Base-by-base conservation (phyloP, 2,888 invertebrate species). In the Synanthedon tipuliformis region DNA sequence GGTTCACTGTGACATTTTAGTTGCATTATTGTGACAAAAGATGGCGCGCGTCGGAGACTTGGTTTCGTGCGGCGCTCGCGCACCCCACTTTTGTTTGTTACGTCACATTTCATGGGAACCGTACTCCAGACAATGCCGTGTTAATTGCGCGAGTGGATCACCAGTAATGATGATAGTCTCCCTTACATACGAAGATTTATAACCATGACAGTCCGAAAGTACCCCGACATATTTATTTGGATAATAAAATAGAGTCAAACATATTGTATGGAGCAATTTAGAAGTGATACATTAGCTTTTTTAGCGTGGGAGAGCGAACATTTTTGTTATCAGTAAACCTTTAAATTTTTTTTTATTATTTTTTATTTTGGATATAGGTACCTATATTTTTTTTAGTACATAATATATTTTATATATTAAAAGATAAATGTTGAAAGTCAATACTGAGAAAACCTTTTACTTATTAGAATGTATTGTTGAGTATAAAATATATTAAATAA, bases 101-200 rank as follows among this genome's bases (percentile, higher is more conserved):
- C 69, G 67, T 66, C 64, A 66, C 70, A 78, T 78, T 81, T 86
- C 85, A 87, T 87, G 87, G 85, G 87, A 88, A 86, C 77, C 66
- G 63, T 71, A 66, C 57, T 61, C 64, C 64, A 73, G 69, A 87
- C 87, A 88, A 87, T 83, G 73, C 62, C 56, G 66, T 75, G 73
- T 82, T 86, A 87, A 87, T 87, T 87, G 86, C 73, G 77, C 81
- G 83, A 83, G 71, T 79, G 80, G 73, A 69, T 66, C 76, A 80
- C 80, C 80, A 76, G 78, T 75, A 79, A 81, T 78, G 78, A 78
- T 74, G 69, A 72, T 61, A 65, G 61, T 65, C 67, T 71, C 75
- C 69, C 73, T 66, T 71, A 70, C 67, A 66, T 64, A 65, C 61
- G 64, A 65, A 69, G 71, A 81, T 83, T 82, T 80, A 84, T 81